Conservation (phyloP, 2,797 vertebrate genomes). For the Parotocinclus haroldoi region DNA sequence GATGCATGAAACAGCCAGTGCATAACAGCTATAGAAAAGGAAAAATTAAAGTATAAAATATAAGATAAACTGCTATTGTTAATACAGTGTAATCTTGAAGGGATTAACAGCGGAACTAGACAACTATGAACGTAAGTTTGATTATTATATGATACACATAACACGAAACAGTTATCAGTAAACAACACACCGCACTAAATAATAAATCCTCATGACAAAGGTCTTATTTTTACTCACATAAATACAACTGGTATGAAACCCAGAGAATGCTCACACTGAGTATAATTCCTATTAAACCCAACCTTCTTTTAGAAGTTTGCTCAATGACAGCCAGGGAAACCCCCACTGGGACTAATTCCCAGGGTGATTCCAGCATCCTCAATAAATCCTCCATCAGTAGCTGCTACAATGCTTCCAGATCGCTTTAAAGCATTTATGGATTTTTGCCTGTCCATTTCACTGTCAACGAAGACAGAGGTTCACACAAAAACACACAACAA, state of each 20-base stretch:
- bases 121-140: neutral
- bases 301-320: neutral
- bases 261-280: too few relatives aligned
- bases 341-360: slow-evolving; percentile 22
- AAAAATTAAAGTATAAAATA: neutral
- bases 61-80: neutral
- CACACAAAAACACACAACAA: too few relatives aligned
- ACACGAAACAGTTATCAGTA: slow-evolving; percentile 6
- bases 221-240: slow-evolving; percentile 13
- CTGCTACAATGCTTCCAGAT: slow-evolving; percentile 6
- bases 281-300: too few relatives aligned
- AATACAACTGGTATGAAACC: neutral
- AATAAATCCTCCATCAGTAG: slow-evolving; percentile 24
- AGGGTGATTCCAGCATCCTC: slow-evolving; percentile 18
- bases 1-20: slow-evolving; percentile 11
- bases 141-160: neutral
- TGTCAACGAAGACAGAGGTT: neutral
- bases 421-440: neutral
- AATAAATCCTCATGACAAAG: neutral
- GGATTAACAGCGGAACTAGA: neutral
- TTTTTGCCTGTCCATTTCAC: slow-evolving; percentile 24
- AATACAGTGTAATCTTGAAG: slow-evolving; percentile 15
- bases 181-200: neutral
- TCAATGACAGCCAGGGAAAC: slow-evolving; percentile 22
- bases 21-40: slow-evolving; percentile 1